phyloP scores from a whole-genome alignment of 2,888 invertebrate genomes.

The Heterodera filipjevi region DNA sequence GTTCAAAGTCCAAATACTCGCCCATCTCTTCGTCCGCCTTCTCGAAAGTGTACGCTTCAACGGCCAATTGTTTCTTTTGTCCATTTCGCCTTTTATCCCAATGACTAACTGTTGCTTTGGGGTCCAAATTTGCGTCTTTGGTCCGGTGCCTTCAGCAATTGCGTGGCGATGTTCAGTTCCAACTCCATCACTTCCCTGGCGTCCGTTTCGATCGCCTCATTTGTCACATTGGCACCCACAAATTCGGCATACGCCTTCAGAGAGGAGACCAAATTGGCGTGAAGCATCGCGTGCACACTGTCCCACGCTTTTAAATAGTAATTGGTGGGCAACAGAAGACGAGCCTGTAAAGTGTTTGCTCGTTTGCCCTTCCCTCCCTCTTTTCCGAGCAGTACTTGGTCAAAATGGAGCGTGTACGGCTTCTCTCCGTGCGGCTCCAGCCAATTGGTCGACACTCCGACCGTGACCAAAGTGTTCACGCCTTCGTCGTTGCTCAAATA shows the following conservation, averaged over 20 bases:
- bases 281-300: constrained; percentile 21
- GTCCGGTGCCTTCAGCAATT: constrained; percentile 50
- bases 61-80: background rate
- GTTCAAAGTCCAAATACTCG: constrained; percentile 8
- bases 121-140: constrained; percentile 47
- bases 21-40: background rate
- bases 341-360: constrained; percentile 3
- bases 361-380: background rate
- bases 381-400: constrained; percentile 41
- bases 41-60: constrained; percentile 4
- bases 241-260: constrained; percentile 43
- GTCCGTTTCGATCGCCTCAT: constrained; percentile 38
- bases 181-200: constrained; percentile 49
- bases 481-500: constrained; percentile 25
- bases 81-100: background rate
- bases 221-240: constrained; percentile 40
- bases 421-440: constrained; percentile 46
- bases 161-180: constrained; percentile 51
- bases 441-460: constrained; percentile 56
- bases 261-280: constrained; percentile 32
- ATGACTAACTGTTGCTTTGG: constrained; percentile 32
- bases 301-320: constrained; percentile 51
- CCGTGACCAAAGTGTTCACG: constrained; percentile 27
- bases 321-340: constrained; percentile 24
- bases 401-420: constrained; percentile 52